Evolutionary conservation across 1,140 invertebrate species (phyloP), one percentile per base, ranked within the genome.

Genomic region (Anoplolepis gracilipes): DNA sequence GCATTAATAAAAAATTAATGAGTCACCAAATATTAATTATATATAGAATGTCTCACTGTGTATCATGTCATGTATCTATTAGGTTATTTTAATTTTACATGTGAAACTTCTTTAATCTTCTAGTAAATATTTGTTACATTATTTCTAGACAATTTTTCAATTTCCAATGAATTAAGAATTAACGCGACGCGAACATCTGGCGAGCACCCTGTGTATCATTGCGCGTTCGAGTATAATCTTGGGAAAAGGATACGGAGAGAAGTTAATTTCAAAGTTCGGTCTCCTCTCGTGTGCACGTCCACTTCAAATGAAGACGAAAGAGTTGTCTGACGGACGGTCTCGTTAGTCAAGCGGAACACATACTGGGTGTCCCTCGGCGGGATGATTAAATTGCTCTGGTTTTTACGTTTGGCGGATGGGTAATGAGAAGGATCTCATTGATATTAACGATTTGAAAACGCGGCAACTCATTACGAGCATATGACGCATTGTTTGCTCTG

Each of bases 271-370:
- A 33, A 85, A 81, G 77, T 70, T 84, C 79, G 25, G 67, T 33
- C 61, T 33, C 61, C 59, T 62, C 30, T 30, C 62, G 8, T 72
- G 78, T 72, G 57, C 79, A 84, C 81, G 79, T 75, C 79, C 62
- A 65, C 61, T 84, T 84, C 85, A 90, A 89, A 90, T 90, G 85
- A 90, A 90, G 89, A 90, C 84, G 87, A 90, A 90, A 90, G 89
- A 88, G 85, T 85, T 59, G 78, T 77, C 77, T 77, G 82, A 90
- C 85, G 88, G 85, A 55, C 76, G 69, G n/a, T n/a, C 78, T 90
- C 87, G 81, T 88, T 90, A 90, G 78, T 87, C 76, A 53, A 82
- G 42, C 72, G 73, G 13, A 64, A 64, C 76, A 64, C 72, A 77
- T 77, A 77, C 81, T 42, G 72, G 72, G 30, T 84, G 42, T 75